Evolutionary conservation across 2,888 invertebrate species (phyloP).

Genomic region (Cecidostiba fungosa): DNA sequence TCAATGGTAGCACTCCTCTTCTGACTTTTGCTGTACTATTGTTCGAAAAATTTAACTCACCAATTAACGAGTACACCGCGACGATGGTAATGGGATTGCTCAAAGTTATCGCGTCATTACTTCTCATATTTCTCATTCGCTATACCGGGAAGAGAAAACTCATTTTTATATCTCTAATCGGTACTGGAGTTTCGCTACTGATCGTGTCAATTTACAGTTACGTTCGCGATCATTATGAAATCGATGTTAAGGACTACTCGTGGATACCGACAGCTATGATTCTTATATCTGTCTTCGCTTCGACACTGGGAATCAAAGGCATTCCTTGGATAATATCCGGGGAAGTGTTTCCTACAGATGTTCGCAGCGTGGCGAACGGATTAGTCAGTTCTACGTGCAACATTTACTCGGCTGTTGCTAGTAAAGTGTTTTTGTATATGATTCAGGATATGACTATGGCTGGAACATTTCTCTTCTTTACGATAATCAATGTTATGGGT

Average conservation of each 20-base stretch:
- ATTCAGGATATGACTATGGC: slow-evolving; percentile 78
- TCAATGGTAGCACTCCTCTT: slow-evolving; percentile 34
- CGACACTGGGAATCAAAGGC: slow-evolving; percentile 21
- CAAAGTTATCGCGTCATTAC: slow-evolving; percentile 4
- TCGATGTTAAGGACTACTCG: neutral
- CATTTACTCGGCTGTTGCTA: slow-evolving; percentile 22
- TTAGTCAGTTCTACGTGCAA: slow-evolving; percentile 27
- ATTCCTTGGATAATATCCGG: slow-evolving; percentile 46
- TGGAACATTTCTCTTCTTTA: slow-evolving; percentile 88
- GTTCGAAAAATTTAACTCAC: slow-evolving; percentile 40
- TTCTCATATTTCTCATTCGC: neutral
- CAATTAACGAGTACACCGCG: slow-evolving; percentile 34
- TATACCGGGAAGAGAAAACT: slow-evolving; percentile 32
- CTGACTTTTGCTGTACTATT: slow-evolving; percentile 24
- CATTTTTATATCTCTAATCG: slow-evolving; percentile 20
- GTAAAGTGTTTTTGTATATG: slow-evolving; percentile 19
- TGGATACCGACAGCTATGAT: slow-evolving; percentile 41
- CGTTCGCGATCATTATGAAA: neutral
- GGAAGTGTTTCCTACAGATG: slow-evolving; percentile 42
- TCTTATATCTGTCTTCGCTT: slow-evolving; percentile 12
- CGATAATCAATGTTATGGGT: slow-evolving; percentile 84
- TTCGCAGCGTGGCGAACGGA: slow-evolving; percentile 29
- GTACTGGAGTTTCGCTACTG: neutral
- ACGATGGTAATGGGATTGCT: slow-evolving; percentile 33
- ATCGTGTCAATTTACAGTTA: slow-evolving; percentile 21